A percentile compares a stretch with the other conserved stretches of the same genome.
These are phyloP conservation scores for Regulus satrapa DNA, from an alignment of 2,113 vertebrate genomes.

Conservation along the genomic window DNA sequence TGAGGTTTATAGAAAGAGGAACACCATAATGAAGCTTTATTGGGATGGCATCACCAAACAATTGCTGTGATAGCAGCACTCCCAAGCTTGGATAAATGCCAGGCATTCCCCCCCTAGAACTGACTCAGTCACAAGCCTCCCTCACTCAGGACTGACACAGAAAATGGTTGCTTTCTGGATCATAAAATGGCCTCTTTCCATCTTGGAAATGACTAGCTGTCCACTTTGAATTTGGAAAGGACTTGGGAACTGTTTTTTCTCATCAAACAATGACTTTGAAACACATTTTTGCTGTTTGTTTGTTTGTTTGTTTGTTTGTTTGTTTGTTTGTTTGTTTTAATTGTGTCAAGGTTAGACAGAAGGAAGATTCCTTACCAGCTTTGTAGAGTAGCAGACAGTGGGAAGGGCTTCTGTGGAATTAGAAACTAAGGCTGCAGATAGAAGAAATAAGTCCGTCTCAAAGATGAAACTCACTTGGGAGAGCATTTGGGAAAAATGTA, in stretches of 20 bases:
- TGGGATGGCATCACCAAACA: slow-evolving; percentile 54
- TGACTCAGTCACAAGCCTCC: slow-evolving; percentile 44
- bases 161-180: slow-evolving; percentile 63
- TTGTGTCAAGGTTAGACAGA: background rate
- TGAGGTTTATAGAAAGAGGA: slow-evolving; percentile 72
- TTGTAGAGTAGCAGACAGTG: background rate
- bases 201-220: slow-evolving; percentile 22
- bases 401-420: background rate
- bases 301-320: background rate
- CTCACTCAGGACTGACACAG: slow-evolving; percentile 27
- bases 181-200: slow-evolving; percentile 50
- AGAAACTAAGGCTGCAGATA: background rate
- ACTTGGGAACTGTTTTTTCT: background rate
- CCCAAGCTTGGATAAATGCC: slow-evolving; percentile 48
- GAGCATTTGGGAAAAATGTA: background rate
- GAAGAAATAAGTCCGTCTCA: background rate
- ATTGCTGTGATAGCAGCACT: slow-evolving; percentile 60
- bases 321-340: background rate
- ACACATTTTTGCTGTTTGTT: background rate
- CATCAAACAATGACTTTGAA: background rate
- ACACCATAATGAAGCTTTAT: slow-evolving; percentile 60
- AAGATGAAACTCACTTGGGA: background rate
- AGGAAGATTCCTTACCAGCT: background rate
- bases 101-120: slow-evolving; percentile 36
- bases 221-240: slow-evolving; percentile 11